Evolutionary conservation across 2,888 invertebrate species (phyloP), one percentile per base, ranked within the genome.

Genomic region (Pedicia rivosa): DNA sequence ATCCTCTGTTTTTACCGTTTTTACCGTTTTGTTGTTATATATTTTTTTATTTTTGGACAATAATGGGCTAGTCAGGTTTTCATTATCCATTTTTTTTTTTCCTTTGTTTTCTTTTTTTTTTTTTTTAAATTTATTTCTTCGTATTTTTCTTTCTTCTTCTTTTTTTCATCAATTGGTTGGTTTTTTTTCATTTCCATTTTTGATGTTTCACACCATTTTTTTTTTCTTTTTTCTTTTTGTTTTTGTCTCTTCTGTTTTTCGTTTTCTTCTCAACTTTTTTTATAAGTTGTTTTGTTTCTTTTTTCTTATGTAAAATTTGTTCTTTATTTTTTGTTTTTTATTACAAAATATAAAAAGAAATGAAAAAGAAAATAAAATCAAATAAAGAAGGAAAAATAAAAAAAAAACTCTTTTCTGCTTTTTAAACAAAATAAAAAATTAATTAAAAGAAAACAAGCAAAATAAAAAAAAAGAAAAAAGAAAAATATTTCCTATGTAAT

Each of bases 381-480:
- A 24, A 10, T 24, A 24, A 24, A 24, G 8, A 5, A 24, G n/a
- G n/a, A n/a, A n/a, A n/a, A n/a, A n/a, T n/a, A n/a, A n/a, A n/a
- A n/a, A n/a, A n/a, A n/a, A n/a, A n/a, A n/a, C n/a, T n/a, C n/a
- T n/a, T n/a, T n/a, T n/a, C n/a, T n/a, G n/a, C n/a, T n/a, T n/a
- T n/a, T n/a, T n/a, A n/a, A n/a, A n/a, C n/a, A 10, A 5, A 24
- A 20, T 20, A 20, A 20, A 20, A 6, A 20, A 20, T 20, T 20
- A 20, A 20, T 20, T 20, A 20, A 20, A 20, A 20, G 8, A 20
- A 20, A 5, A 24, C 8, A 24, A 24, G n/a, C 24, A 24, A 24
- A 5, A n/a, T n/a, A n/a, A n/a, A n/a, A n/a, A n/a, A 28, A 26
- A 35, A 39, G 39, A 25, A 27, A 29, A 41, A 26, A 37, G 33